Percentiles rank a stretch among this genome's conserved stretches.
phyloP scores from a whole-genome alignment of 1,140 invertebrate genomes.

The Protaetia brevitarsis region DNA sequence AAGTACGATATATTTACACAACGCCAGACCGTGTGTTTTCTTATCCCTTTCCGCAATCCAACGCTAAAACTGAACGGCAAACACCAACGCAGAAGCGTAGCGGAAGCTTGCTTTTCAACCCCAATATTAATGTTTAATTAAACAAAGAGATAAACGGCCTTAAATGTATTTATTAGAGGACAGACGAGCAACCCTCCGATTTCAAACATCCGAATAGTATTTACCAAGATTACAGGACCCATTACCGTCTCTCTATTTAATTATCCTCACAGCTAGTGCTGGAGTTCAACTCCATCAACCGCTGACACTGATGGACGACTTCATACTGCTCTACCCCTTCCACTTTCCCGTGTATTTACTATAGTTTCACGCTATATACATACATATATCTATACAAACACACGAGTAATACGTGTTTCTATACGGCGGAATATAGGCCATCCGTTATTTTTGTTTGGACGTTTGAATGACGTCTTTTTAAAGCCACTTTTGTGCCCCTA shows the following conservation, averaged over 20 bases:
- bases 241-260: conserved; percentile 15
- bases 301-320: conserved; percentile 12
- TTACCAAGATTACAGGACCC: conserved; percentile 13
- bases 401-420: background rate
- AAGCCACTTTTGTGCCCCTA: background rate
- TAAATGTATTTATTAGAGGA: conserved; percentile 12
- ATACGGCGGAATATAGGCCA: background rate
- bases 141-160: conserved; percentile 11
- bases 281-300: conserved; percentile 5
- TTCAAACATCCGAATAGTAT: conserved; percentile 12
- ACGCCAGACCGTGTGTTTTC: background rate
- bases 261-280: background rate
- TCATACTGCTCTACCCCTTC: background rate
- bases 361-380: background rate
- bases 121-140: conserved; percentile 16
- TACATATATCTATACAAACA: background rate
- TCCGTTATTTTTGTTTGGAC: background rate
- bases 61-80: background rate
- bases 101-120: background rate
- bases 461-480: conserved; percentile 8
- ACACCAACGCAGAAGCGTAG: background rate
- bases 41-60: background rate
- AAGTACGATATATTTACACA: no score
- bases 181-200: background rate
- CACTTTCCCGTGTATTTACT: background rate